A percentile compares a stretch with the other conserved stretches of the same genome.
Evolutionary conservation across 2,113 vertebrate species (phyloP).

Genomic region (Corythaixoides concolor): DNA sequence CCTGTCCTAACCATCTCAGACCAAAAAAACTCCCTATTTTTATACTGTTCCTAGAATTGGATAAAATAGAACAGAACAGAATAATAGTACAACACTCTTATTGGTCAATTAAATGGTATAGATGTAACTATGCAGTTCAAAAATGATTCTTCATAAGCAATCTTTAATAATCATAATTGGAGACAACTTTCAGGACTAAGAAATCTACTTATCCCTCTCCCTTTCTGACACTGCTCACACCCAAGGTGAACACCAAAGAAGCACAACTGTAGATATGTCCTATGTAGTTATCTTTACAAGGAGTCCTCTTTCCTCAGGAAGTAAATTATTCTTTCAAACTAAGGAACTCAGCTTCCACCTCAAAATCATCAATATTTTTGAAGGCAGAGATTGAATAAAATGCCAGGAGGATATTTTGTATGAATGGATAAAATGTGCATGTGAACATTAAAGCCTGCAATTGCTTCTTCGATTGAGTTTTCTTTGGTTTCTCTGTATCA

Average conservation of each 20-base stretch:
- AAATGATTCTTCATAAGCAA: not conserved
- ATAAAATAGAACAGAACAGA: not conserved
- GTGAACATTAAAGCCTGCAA: not conserved
- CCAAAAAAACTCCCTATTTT: not conserved
- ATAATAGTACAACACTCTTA: not conserved
- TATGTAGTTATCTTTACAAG: not conserved
- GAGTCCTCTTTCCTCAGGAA: not conserved
- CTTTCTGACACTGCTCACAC: not conserved
- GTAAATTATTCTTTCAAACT: not conserved
- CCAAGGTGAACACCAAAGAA: not conserved
- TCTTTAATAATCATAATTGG: not conserved
- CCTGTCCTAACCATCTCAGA: not conserved
- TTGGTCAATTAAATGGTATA: not conserved
- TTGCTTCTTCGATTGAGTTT: not conserved
- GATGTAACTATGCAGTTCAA: not conserved
- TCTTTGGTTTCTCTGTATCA: not conserved
- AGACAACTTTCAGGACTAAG: not conserved
- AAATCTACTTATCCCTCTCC: not conserved
- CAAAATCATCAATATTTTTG: not conserved
- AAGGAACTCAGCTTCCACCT: not conserved
- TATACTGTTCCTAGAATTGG: not conserved
- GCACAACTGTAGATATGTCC: not conserved
- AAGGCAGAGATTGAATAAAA: not conserved
- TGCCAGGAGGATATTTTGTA: not conserved
- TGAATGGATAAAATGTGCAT: not conserved